Evolutionary conservation across 2,797 vertebrate species (phyloP), one percentile per base, ranked within the genome.

Genomic region (Pagetopsis macropterus): DNA sequence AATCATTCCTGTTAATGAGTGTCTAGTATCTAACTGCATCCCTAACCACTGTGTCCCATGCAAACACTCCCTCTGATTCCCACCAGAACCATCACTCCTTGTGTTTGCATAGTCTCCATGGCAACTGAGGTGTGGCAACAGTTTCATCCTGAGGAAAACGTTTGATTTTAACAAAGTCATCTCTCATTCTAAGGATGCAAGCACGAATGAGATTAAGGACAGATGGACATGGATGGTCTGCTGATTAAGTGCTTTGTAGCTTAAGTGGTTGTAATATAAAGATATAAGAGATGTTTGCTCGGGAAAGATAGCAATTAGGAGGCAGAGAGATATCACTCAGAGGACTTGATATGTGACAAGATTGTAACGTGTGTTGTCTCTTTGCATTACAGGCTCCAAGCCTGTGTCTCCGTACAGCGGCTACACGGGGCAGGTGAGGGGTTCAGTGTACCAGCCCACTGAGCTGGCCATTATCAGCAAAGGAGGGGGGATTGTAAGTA

Each of bases 381-480:
- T 31, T 23, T 31, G 0, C 75, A 5, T 85, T 13, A 10, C 91
- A 98, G 97, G 79, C 14, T 93, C 95, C 88, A 97, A 95, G 78
- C 96, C 95, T 0, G 92, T 97, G 86, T 99, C 98, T 0, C 98
- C 98, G 0, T 99, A 99, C 86, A 96, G 96, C 0, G 96, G 96
- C 54, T 99, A 99, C 92, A 97, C 94, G 0, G 97, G 97, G 7
- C 98, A 99, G 85, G 81, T 95, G 54, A 94, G 97, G 12, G 95
- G 95, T 41, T 95, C 96, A 0, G 96, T 99, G 37, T 99, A 98
- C 91, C 98, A 99, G 94, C 98, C 98, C 76, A 99, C 98, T 0
- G 98, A 99, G 90, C 95, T 99, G 86, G 95, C 98, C 3, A 84
- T 98, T 82, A 98, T 99, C 93, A 95, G 94, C 86, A 97, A 97